Evolutionary conservation across 2,888 invertebrate genomes (phyloP).

Genomic region (Heliconius sara): DNA sequence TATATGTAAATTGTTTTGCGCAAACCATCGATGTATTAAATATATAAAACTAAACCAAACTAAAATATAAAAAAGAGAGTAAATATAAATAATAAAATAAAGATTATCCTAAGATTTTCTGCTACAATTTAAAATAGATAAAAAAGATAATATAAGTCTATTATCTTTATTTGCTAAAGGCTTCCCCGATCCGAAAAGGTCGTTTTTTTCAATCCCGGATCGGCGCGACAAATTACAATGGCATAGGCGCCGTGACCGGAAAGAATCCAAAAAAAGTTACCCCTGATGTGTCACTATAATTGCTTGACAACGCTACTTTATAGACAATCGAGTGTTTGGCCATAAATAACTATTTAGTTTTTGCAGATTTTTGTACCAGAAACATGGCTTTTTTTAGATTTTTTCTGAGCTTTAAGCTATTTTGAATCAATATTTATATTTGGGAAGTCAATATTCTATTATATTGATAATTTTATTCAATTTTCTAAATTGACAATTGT

Average conservation of each 20-base stretch:
- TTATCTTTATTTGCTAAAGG: constrained; percentile 23
- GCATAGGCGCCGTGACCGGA: constrained; percentile 64
- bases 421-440: not conserved
- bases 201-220: constrained; percentile 48
- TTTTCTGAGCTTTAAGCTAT: not conserved
- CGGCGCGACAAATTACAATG: constrained; percentile 73
- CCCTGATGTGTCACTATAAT: constrained; percentile 70
- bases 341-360: constrained; percentile 40
- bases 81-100: not conserved
- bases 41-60: not conserved
- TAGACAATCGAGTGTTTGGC: constrained; percentile 46
- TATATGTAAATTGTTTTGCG: not conserved
- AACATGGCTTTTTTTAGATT: not conserved
- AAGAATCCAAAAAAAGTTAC: constrained; percentile 59
- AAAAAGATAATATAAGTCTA: constrained; percentile 13
- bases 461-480: not conserved
- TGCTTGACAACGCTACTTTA: constrained; percentile 58
- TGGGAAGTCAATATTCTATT: not conserved
- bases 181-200: constrained; percentile 30
- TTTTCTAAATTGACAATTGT: not conserved
- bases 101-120: not conserved
- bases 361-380: not conserved
- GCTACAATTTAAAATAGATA: not conserved
- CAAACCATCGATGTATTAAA: not conserved
- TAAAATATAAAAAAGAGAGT: not conserved